phyloP scores from a whole-genome alignment of 2,797 vertebrate species.

The Pangasius mekongensis region DNA sequence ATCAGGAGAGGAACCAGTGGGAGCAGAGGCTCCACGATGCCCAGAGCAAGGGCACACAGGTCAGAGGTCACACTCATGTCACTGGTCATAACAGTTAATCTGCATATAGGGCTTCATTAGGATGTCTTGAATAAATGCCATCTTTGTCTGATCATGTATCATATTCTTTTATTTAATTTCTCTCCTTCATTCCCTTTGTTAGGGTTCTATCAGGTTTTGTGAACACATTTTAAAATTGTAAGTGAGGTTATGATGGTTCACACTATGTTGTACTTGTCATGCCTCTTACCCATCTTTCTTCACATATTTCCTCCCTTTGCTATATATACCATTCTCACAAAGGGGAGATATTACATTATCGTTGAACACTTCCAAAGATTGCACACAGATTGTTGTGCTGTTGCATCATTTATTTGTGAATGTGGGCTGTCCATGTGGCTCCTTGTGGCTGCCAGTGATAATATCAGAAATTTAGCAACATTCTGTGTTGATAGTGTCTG shows the following conservation, averaged over 20 bases:
- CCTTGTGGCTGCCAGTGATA: background rate
- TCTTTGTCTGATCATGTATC: background rate
- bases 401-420: slow-evolving; percentile 42
- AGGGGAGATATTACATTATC: slow-evolving; percentile 28
- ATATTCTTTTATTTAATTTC: background rate
- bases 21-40: slow-evolving; percentile 88
- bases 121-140: background rate
- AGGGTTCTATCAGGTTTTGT: background rate
- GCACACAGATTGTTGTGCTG: slow-evolving; percentile 18
- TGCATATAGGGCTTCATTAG: background rate
- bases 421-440: background rate
- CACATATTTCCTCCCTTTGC: background rate
- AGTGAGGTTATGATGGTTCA: background rate
- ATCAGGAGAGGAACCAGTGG: slow-evolving; percentile 88
- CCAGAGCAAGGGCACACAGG: slow-evolving; percentile 84
- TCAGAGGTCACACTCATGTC: slow-evolving; percentile 40
- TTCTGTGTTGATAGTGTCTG: slow-evolving; percentile 36
- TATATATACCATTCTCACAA: background rate
- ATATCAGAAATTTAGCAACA: slow-evolving; percentile 15
- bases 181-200: background rate
- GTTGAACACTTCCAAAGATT: slow-evolving; percentile 31
- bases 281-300: background rate
- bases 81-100: background rate
- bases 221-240: background rate
- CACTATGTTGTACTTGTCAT: background rate